These are phyloP conservation scores for Metellina segmentata DNA, from an alignment of 2,888 invertebrate species.

Conservation along the genomic window DNA sequence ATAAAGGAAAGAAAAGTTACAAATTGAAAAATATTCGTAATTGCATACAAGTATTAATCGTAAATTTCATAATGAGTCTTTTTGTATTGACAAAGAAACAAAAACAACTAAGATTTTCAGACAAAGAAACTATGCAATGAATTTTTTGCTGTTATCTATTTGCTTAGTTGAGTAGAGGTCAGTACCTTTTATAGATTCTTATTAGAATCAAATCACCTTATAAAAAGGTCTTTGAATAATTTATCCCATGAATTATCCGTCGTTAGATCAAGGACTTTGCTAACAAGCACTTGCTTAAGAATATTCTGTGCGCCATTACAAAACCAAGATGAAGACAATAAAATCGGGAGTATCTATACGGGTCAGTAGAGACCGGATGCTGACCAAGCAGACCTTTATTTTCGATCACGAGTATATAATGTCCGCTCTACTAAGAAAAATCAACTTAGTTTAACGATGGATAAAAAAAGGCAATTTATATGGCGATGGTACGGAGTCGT, in stretches of 20 bases:
- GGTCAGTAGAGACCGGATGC: conserved; percentile 56
- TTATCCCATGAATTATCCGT: not conserved
- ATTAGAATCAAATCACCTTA: not conserved
- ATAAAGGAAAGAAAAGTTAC: too few species aligned
- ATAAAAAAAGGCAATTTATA: not conserved
- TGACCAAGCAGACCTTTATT: not conserved
- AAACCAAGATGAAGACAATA: conserved; percentile 42
- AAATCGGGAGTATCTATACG: conserved; percentile 21
- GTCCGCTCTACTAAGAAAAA: not conserved
- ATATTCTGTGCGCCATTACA: not conserved
- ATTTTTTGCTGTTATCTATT: not conserved
- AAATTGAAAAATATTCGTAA: too few species aligned
- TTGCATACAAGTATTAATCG: too few species aligned
- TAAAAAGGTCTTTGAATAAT: not conserved
- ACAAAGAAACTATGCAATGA: too few species aligned
- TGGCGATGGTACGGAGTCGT: not conserved
- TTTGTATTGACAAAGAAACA: too few species aligned
- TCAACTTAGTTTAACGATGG: not conserved
- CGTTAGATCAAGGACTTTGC: not conserved
- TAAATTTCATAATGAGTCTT: too few species aligned
- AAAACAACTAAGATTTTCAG: too few species aligned
- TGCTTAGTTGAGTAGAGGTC: not conserved
- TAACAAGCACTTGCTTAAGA: not conserved
- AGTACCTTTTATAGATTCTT: not conserved
- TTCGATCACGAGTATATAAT: not conserved